Percentiles rank a stretch among this genome's conserved stretches.
These are phyloP conservation scores for Pedionomus torquatus DNA, from an alignment of 2,113 vertebrate species.

Conservation along the genomic window DNA sequence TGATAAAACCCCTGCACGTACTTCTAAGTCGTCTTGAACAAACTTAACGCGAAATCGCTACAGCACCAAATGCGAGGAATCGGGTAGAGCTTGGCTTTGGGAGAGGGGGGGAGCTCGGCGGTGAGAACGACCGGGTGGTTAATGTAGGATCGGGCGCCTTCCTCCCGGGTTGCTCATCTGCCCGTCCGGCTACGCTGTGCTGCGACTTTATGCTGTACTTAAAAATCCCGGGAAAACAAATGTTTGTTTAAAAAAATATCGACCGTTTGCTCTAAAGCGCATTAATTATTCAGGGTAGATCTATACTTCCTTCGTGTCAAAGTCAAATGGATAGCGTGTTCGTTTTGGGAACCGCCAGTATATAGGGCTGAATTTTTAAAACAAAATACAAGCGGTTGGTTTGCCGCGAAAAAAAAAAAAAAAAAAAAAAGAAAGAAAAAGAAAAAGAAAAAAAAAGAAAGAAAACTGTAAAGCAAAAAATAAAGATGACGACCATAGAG, in stretches of 20 bases:
- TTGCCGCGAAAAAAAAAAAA: not conserved
- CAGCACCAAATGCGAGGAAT: not conserved
- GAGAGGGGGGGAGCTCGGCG: not conserved
- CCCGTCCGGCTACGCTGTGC: not conserved
- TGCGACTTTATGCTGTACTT: constrained; percentile 18
- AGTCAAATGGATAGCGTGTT: not conserved
- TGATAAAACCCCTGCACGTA: not conserved
- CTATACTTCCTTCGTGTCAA: constrained; percentile 22
- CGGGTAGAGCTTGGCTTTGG: not conserved
- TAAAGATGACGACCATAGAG: not conserved
- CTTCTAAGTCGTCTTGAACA: not conserved
- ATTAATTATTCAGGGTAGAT: constrained; percentile 60
- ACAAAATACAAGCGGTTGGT: not conserved
- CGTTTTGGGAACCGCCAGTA: not conserved
- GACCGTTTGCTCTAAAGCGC: not conserved
- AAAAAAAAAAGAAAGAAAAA: not conserved
- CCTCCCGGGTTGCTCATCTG: not conserved
- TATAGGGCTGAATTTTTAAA: not conserved
- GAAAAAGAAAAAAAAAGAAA: not conserved
- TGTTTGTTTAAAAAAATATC: constrained; percentile 38
- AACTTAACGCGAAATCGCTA: not conserved
- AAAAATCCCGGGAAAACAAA: constrained; percentile 45
- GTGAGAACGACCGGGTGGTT: not conserved
- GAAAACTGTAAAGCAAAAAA: not conserved
- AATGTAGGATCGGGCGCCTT: not conserved